Evolutionary conservation across 2,888 invertebrate species (phyloP), one percentile per base, ranked within the genome.

Genomic region (Sclerodermus sp.): DNA sequence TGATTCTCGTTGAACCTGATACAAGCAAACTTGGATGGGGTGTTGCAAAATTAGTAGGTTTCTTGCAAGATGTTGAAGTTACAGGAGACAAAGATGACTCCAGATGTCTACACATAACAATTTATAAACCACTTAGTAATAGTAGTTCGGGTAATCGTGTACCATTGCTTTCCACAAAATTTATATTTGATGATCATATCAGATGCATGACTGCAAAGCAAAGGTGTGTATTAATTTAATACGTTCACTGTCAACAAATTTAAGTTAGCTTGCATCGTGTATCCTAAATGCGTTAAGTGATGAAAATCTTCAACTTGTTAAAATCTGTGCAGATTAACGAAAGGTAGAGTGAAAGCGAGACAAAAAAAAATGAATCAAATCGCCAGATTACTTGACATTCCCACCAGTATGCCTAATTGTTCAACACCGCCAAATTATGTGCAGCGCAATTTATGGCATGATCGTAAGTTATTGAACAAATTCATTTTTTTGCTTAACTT

Each of bases 161-260:
- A 0, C 90, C 93, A 1, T 78, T 94, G n/a, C 79, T 96, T 8
- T 86, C 91, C 2, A 93, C 95, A 9, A 94, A 91, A 79, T 97
- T 99, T 79, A 86, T 97, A 53, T 99, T 99, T 76, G 98, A 99
- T 74, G 99, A 99, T 81, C 97, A 98, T 75, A 99, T 99, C 62
- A 85, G 98, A 29, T 98, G 97, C 73, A 96, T 98, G 96, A 97
- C 98, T 14, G 98, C 98, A 17, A 98, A 97, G 72, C 98, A 98
- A 78, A 92, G 90, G 91, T 90, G 74, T 54, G 23, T 23, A 23
- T 10, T 9, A 6, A 36, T 42, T 5, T 23, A 23, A 23, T 23
- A 8, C 12, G 12, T 34, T 34, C 6, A 23, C 23, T 30, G 6
- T 31, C 34, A 34, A 12, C 31, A 8, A 31, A 31, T 44, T 44